phyloP scores from a whole-genome alignment of 2,113 vertebrate genomes.

The Cardinalis cardinalis region DNA sequence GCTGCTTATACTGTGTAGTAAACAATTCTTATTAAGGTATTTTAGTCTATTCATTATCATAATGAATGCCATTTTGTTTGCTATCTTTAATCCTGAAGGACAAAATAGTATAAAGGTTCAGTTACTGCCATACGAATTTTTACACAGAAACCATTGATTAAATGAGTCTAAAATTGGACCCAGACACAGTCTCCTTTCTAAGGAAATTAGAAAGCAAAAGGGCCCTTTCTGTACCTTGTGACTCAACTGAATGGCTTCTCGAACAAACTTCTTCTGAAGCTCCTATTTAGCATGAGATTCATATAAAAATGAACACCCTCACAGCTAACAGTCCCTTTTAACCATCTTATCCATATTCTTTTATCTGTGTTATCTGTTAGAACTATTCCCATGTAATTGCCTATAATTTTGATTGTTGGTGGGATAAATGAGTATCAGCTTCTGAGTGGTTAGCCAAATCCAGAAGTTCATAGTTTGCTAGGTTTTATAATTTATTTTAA shows the following conservation, averaged over 20 bases:
- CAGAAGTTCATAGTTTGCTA: neutral
- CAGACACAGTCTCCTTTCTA: neutral
- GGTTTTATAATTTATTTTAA: neutral
- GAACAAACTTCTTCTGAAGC: neutral
- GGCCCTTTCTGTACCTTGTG: neutral
- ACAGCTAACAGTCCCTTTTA: neutral
- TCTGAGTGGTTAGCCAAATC: neutral
- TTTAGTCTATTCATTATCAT: neutral
- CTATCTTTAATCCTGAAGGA: neutral
- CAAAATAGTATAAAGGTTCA: neutral
- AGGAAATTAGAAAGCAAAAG: neutral
- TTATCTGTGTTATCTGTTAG: neutral
- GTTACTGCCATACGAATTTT: neutral
- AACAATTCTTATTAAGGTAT: neutral
- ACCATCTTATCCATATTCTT: neutral
- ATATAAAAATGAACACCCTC: neutral
- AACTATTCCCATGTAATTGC: neutral
- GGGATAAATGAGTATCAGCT: neutral
- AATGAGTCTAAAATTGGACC: neutral
- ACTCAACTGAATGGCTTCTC: accelerated
- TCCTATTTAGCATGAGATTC: neutral
- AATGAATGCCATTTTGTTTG: neutral
- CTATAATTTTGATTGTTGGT: neutral
- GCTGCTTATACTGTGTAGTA: neutral
- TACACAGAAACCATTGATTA: neutral